These are phyloP conservation scores for Catagonus wagneri DNA, from an alignment of 2,113 vertebrate genomes.

Conservation along the genomic window DNA sequence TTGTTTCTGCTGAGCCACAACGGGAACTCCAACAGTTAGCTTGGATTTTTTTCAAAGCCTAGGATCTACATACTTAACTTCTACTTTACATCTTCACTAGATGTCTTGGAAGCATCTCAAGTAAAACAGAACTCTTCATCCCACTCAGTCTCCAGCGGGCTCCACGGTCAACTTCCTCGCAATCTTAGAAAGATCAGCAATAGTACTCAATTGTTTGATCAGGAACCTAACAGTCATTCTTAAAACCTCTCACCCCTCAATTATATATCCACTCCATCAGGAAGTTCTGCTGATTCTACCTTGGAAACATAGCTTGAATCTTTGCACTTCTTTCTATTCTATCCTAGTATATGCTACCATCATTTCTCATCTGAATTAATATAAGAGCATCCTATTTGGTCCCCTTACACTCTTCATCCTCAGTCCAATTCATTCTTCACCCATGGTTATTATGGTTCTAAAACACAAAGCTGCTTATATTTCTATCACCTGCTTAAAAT, in stretches of 20 bases:
- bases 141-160: background rate
- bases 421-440: background rate
- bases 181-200: background rate
- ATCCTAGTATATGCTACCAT: background rate
- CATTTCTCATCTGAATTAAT: background rate
- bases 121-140: constrained; percentile 10
- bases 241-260: background rate
- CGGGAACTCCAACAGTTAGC: background rate
- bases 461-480: background rate
- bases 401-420: background rate
- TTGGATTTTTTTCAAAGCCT: background rate
- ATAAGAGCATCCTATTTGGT: background rate
- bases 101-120: background rate
- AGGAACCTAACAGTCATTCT: background rate
- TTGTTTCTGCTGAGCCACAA: too few relatives aligned
- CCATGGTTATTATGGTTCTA: background rate
- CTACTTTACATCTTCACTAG: background rate
- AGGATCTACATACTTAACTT: background rate
- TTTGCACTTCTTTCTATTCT: background rate
- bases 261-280: background rate
- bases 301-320: background rate
- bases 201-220: background rate
- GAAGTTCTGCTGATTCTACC: background rate
- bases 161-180: background rate
- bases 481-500: background rate